A percentile compares a stretch with the other conserved stretches of the same genome.
phyloP scores from a whole-genome alignment of 2,888 invertebrate species.

The Hofmannophila pseudospretella region DNA sequence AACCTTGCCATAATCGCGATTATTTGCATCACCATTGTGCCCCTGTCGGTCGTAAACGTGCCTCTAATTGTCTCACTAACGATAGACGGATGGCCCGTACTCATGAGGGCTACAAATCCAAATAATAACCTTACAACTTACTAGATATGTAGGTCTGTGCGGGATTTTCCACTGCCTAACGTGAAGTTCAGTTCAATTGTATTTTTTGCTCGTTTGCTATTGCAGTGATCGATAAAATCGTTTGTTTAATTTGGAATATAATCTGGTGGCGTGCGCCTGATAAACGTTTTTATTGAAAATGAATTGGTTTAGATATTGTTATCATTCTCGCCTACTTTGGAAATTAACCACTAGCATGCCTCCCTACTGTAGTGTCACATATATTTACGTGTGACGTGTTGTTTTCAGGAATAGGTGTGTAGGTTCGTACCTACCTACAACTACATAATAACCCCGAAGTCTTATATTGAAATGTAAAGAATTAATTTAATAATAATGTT shows the following conservation, averaged over 20 bases:
- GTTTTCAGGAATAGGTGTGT: too few relatives aligned
- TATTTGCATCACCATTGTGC: constrained; percentile 74
- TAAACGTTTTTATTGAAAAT: constrained; percentile 1
- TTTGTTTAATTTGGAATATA: not conserved
- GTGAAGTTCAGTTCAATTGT: not conserved
- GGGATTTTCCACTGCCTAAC: not conserved
- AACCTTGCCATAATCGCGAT: constrained; percentile 77
- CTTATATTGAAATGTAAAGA: too few relatives aligned
- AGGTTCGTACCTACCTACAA: too few relatives aligned
- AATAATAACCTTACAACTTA: not conserved
- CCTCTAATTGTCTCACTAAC: constrained; percentile 50
- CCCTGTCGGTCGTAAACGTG: constrained; percentile 46
- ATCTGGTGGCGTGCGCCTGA: constrained; percentile 1
- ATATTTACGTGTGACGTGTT: too few relatives aligned
- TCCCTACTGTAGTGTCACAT: too few relatives aligned
- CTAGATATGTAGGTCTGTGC: too few relatives aligned
- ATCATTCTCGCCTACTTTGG: not conserved
- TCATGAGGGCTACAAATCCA: not conserved
- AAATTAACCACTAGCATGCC: not conserved
- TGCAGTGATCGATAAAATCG: not conserved
- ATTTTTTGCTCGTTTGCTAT: not conserved
- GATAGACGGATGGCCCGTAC: constrained; percentile 21
- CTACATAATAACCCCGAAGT: too few relatives aligned
- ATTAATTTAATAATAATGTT: too few relatives aligned
- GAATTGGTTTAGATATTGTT: not conserved